Evolutionary conservation across 2,888 invertebrate genomes (phyloP).

Genomic region (Ypsolopha scabrella): DNA sequence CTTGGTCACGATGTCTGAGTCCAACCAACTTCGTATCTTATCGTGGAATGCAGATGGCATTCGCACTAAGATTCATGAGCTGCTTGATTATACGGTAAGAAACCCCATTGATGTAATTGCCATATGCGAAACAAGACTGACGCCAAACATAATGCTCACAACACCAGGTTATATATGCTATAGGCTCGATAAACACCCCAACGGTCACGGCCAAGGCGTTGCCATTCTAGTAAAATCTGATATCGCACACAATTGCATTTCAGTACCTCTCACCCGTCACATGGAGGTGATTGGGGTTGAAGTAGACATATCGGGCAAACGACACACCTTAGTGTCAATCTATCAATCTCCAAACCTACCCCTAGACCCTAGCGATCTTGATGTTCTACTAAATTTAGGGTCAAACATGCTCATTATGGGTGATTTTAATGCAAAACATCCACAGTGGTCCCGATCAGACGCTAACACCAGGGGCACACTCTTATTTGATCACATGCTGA

Average conservation of each 20-base stretch:
- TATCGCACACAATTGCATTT: too few species aligned
- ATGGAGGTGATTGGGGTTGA: background rate
- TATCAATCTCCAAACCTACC: background rate
- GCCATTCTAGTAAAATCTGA: background rate
- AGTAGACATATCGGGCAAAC: background rate
- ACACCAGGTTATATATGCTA: background rate
- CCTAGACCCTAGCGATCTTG: background rate
- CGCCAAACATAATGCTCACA: background rate
- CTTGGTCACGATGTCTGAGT: background rate
- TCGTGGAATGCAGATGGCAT: background rate
- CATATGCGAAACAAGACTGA: background rate
- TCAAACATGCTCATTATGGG: background rate
- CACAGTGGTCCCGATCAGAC: background rate
- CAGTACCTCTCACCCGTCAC: too few species aligned
- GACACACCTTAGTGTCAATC: background rate
- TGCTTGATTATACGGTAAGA: background rate
- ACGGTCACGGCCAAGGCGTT: background rate
- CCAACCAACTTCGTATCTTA: background rate
- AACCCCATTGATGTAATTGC: too few species aligned
- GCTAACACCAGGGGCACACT: background rate
- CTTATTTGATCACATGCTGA: background rate
- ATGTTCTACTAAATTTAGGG: background rate
- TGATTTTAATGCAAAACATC: background rate
- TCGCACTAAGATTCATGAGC: background rate
- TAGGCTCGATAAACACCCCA: background rate